Percentiles rank a stretch among this genome's conserved stretches.
These are phyloP conservation scores for Bergia puertoricense DNA, from an alignment of 92 coral and sea anemone species.

Conservation along the genomic window DNA sequence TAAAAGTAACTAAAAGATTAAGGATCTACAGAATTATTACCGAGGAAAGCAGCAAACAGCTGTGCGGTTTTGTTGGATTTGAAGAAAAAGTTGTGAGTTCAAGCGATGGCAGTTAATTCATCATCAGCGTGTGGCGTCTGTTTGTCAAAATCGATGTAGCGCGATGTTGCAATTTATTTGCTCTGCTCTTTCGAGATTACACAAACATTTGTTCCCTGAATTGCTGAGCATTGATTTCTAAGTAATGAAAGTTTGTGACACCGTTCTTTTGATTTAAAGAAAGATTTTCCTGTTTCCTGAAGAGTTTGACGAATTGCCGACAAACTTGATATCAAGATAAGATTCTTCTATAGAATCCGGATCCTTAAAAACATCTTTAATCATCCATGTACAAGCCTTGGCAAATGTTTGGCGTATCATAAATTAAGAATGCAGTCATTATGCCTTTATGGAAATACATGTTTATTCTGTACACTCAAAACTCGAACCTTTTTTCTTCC, in stretches of 20 bases:
- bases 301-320: constrained; percentile 5
- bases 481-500: background rate
- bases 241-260: background rate
- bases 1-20: background rate
- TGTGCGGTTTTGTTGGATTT: constrained; percentile 1
- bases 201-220: background rate
- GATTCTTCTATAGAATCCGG: background rate
- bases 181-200: background rate
- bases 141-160: background rate
- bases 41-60: background rate
- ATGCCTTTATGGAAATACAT: background rate
- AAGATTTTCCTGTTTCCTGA: constrained; percentile 1
- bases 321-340: background rate
- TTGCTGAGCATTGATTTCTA: background rate
- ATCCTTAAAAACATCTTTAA: background rate
- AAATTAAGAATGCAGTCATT: background rate
- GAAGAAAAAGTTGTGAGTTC: constrained; percentile 15
- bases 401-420: constrained; percentile 22
- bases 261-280: background rate
- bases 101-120: background rate
- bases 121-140: background rate
- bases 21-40: background rate
- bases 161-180: constrained; percentile 17
- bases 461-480: constrained; percentile 5
- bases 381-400: background rate